Percentiles rank a stretch among this genome's conserved stretches.
Conservation (phyloP, 2,888 invertebrate species). For the Stictocephala bisonia region DNA sequence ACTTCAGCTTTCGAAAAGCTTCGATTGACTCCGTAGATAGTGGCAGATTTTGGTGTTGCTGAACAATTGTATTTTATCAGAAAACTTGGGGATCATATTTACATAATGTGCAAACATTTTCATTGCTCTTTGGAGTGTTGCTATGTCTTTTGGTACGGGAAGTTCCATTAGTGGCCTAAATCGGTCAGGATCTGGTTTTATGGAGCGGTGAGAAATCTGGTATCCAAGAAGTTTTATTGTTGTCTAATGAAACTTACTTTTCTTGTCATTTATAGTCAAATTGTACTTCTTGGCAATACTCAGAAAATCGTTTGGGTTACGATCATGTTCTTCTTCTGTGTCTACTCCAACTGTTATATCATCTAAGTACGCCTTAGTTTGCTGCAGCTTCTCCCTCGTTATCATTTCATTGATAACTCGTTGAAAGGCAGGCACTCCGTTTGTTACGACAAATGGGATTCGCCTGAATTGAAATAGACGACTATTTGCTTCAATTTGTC, state of each 20-base stretch:
- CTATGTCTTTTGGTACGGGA: background rate
- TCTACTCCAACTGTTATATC: constrained; percentile 36
- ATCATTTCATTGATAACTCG: constrained; percentile 16
- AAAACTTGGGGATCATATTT: constrained; percentile 33
- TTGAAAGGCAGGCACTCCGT: constrained; percentile 43
- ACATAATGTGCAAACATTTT: constrained; percentile 35
- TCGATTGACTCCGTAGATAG: background rate
- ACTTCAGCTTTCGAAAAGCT: constrained; percentile 19
- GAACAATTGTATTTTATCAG: constrained; percentile 25
- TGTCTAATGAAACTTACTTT: constrained; percentile 30
- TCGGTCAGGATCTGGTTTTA: constrained; percentile 37
- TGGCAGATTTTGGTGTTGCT: constrained; percentile 11
- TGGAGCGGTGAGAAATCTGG: constrained; percentile 30
- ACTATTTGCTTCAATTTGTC: constrained; percentile 38
- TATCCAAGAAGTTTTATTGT: constrained; percentile 37
- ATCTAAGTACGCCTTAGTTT: constrained; percentile 29
- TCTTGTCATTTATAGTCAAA: constrained; percentile 27
- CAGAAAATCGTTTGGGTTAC: constrained; percentile 13
- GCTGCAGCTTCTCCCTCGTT: constrained; percentile 34
- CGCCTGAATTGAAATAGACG: constrained; percentile 33
- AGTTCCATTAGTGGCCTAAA: constrained; percentile 2
- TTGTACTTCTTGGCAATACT: constrained; percentile 23
- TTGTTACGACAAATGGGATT: constrained; percentile 52
- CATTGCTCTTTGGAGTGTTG: constrained; percentile 14
- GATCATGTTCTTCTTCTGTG: constrained; percentile 33